Evolutionary conservation across 1,140 invertebrate species (phyloP), one percentile per base, ranked within the genome.

Genomic region (Drosophila hydei): DNA sequence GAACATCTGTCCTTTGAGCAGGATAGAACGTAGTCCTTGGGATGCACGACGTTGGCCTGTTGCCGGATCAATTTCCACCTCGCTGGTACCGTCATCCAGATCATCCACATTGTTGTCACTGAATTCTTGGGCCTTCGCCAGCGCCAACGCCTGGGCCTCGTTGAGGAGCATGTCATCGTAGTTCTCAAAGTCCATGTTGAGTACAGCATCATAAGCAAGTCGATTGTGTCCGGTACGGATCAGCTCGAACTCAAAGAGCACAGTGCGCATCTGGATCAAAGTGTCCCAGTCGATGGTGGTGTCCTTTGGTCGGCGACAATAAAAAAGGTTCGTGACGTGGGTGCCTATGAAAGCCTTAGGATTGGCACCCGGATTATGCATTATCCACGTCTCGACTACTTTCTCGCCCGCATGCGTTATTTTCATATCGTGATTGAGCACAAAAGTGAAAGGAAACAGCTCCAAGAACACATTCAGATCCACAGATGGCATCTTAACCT

Each of bases 1-100:
- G 79, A 95, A 94, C 94, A 98, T 97, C 79, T 97, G 96, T n/a
- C 97, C 97, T 78, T 96, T 96, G 0, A 96, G 91, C 8, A 96
- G 89, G 19, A 97, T 94, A 55, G 95, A 95, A 8, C 94, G 92
- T 0, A 94, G 91, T 7, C 95, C 95, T 70, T 96, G 95, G 19
- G 95, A 96, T 5, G 94, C 94, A 21, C 95, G 92, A 6, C 94
- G 91, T 60, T 93, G 92, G n/a, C 93, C 90, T 23, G 62, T 79
- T 61, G 85, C 42, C 30, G 64, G 50, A 45, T 71, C 77, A 21
- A 81, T 67, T 63, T 81, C 78, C 5, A 60, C 70, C 33, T 72
- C 72, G 11, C 33, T 36, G 1, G 60, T 27, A n/a, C 72, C 47
- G 42, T 76, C 81, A 0, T 75, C 68, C 8, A 19, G 75, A 25